Base-by-base conservation (phyloP, 2,888 invertebrate genomes). In the Hypsopygia costalis region DNA sequence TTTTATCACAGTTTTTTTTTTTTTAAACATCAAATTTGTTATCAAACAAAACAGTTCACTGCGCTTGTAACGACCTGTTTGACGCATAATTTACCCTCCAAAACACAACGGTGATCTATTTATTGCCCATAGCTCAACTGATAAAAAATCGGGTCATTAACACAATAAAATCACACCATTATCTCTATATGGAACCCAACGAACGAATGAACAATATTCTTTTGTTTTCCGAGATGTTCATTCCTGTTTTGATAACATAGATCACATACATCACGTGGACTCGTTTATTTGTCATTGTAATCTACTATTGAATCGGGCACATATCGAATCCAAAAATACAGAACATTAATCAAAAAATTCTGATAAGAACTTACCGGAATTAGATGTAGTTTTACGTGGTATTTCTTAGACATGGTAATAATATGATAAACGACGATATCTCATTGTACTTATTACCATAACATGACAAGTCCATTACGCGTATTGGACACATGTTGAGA, bases 381-480 rank as follows among this genome's bases (percentile, higher is more conserved):
- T 66, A 64, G 64, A 58, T 52, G 60, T n/a, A n/a, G n/a, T 65
- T 62, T 64, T 63, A 59, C 62, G 68, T 69, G 66, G 47, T 46
- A 55, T 58, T 66, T 58, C 55, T 62, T 51, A 59, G 60, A 64
- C 54, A 59, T 52, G 54, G 57, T 67, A 67, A 71, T 71, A 71
- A 78, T 71, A 85, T 82, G 82, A 86, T 82, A 74, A 79, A 85
- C 79, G 65, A 68, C 64, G 56, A 56, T 72, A 76, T 78, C 70
- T 69, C 51, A 55, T 61, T 71, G 71, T 66, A 58, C 63, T 74
- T 71, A 86, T 87, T 87, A 82, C 60, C 83, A 86, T 87, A 86
- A 88, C 88, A 88, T 78, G 85, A 86, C 83, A 88, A 81, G 71
- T 88, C 87, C 87, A 88, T 88, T 87, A 87, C 58, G 68, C 61